Conservation (phyloP, 2,888 invertebrate genomes). For the Chaitophorus viminalis region DNA sequence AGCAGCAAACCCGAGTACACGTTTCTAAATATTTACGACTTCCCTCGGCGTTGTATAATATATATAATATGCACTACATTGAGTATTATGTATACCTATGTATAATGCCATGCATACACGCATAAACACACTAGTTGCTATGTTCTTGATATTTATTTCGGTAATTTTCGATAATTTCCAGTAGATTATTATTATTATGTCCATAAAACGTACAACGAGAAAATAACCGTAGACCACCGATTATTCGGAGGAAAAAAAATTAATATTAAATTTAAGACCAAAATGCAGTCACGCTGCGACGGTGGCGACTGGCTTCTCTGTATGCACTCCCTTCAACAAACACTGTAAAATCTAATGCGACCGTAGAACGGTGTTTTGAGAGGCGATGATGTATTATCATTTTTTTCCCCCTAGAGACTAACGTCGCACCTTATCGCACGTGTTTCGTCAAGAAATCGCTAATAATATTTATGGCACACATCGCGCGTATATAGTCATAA, state of each 20-base stretch:
- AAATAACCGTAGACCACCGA: too few relatives aligned
- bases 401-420: background rate
- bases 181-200: too few relatives aligned
- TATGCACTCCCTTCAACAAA: too few relatives aligned
- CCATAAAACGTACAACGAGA: too few relatives aligned
- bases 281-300: too few relatives aligned
- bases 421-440: background rate
- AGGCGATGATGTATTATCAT: background rate
- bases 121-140: background rate
- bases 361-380: too few relatives aligned
- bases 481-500: background rate
- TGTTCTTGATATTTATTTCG: background rate
- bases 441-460: background rate
- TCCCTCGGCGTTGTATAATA: background rate
- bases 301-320: too few relatives aligned
- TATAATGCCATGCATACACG: background rate
- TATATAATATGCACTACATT: background rate
- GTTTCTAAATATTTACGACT: conserved; percentile 50
- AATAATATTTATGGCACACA: background rate
- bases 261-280: too few relatives aligned
- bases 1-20: conserved; percentile 24
- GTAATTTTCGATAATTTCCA: background rate
- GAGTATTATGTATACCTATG: background rate
- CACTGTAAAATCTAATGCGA: too few relatives aligned
- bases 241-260: too few relatives aligned